A percentile compares a stretch with the other conserved stretches of the same genome.
Evolutionary conservation across 2,113 vertebrate species (phyloP).

Genomic region (Sciurus niger): DNA sequence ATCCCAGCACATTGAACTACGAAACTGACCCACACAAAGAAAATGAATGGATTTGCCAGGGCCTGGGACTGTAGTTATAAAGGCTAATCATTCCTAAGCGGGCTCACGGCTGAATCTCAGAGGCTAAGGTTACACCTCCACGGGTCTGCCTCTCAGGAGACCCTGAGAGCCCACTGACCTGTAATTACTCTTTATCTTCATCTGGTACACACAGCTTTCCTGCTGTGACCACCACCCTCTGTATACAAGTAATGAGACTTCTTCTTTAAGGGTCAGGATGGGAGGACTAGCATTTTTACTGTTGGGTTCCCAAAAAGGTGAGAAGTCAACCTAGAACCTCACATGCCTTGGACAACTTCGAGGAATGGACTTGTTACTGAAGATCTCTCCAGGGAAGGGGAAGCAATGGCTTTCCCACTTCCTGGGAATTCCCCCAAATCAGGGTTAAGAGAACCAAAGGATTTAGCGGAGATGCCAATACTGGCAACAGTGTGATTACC

Average conservation of each 20-base stretch:
- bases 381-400: background rate
- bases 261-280: background rate
- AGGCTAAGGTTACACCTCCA: background rate
- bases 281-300: background rate
- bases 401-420: background rate
- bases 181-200: background rate
- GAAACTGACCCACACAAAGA: background rate
- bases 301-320: background rate
- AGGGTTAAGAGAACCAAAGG: background rate
- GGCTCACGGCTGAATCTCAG: background rate
- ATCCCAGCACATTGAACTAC: background rate
- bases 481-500: background rate
- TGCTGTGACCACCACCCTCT: background rate
- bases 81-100: background rate
- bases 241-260: background rate
- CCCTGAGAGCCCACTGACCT: rapidly evolving
- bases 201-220: background rate
- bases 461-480: background rate
- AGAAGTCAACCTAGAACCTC: background rate
- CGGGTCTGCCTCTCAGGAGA: background rate
- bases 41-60: background rate
- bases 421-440: background rate
- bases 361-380: background rate
- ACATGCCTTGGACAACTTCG: background rate
- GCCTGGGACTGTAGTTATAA: background rate